These are phyloP conservation scores for Pseudeuparius sepicola DNA, from an alignment of 2,888 invertebrate genomes.

Conservation along the genomic window DNA sequence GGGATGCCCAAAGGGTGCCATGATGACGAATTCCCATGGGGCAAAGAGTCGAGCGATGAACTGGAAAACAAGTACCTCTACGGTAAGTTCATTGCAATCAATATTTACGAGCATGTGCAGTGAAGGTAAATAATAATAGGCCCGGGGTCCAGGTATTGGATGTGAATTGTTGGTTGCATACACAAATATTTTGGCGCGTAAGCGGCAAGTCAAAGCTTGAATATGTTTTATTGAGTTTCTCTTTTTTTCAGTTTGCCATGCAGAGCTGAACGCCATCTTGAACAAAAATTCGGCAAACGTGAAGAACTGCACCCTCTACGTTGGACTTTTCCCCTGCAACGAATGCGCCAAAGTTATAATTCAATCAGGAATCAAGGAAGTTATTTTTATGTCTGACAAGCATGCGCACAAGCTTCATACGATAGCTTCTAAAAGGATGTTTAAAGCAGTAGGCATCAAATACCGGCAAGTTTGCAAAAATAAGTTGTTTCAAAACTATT, in stretches of 20 bases:
- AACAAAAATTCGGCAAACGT: slow-evolving; percentile 78
- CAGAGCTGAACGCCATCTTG: slow-evolving; percentile 93
- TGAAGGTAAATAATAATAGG: no score
- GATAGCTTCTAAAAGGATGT: slow-evolving; percentile 71
- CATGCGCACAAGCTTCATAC: slow-evolving; percentile 56
- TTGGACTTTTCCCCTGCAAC: slow-evolving; percentile 90
- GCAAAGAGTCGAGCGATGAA: slow-evolving; percentile 48
- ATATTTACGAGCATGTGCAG: slow-evolving; percentile 1
- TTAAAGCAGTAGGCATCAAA: slow-evolving; percentile 64
- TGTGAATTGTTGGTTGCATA: no score
- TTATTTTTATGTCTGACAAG: slow-evolving; percentile 77
- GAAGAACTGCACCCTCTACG: slow-evolving; percentile 73
- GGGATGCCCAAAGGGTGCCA: slow-evolving; percentile 88
- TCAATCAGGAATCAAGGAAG: slow-evolving; percentile 76
- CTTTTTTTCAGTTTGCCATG: slow-evolving; percentile 78
- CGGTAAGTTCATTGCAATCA: slow-evolving; percentile 45
- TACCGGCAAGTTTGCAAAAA: slow-evolving; percentile 57
- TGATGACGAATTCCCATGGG: slow-evolving; percentile 89
- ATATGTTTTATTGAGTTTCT: slow-evolving; percentile 4
- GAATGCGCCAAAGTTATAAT: slow-evolving; percentile 96
- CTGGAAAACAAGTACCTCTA: slow-evolving; percentile 76
- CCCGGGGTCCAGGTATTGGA: no score
- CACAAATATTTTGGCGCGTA: no score
- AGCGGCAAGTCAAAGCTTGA: no score
- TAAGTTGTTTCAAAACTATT: no score